A percentile compares a stretch with the other conserved stretches of the same genome.
phyloP scores from a whole-genome alignment of 2,113 vertebrate genomes.

The Microcebus lehilahytsara region DNA sequence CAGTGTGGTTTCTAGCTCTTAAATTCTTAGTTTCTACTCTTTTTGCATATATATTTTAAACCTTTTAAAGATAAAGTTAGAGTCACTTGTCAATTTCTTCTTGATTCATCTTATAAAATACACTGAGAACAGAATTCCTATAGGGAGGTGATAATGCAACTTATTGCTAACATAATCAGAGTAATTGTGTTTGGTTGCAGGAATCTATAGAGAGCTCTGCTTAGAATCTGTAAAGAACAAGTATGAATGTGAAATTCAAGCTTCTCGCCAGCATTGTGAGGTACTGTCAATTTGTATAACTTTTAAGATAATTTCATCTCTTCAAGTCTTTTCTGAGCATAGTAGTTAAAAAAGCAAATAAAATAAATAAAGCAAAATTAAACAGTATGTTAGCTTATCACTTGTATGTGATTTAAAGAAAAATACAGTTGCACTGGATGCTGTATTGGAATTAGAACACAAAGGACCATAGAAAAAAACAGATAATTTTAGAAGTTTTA shows the following conservation, averaged over 20 bases:
- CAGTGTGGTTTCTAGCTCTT: not conserved
- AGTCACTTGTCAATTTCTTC: conserved; percentile 46
- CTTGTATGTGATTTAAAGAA: not conserved
- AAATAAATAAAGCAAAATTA: conserved; percentile 38
- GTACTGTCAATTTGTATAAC: conserved; percentile 82
- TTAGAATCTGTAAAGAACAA: conserved; percentile 98
- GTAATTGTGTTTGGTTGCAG: conserved; percentile 85
- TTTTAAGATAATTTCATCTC: conserved; percentile 64
- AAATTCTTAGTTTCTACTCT: conserved; percentile 40
- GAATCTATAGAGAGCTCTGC: conserved; percentile 96
- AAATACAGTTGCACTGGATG: not conserved
- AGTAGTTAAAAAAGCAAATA: conserved; percentile 47
- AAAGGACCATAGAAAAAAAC: not conserved
- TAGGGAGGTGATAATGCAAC: conserved; percentile 49
- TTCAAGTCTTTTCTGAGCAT: conserved; percentile 61
- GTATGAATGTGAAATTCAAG: conserved; percentile 98
- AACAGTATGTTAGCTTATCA: conserved; percentile 9
- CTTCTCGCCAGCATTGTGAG: conserved; percentile 97
- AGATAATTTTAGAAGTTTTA: conserved; percentile 48
- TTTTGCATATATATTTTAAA: conserved; percentile 30
- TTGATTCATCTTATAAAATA: conserved; percentile 31
- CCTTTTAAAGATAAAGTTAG: conserved; percentile 44
- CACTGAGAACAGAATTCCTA: conserved; percentile 28
- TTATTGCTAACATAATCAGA: conserved; percentile 63
- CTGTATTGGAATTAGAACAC: not conserved